Percentiles rank a stretch among this genome's conserved stretches.
These are phyloP conservation scores for Anastatus disparis DNA, from an alignment of 1,140 invertebrate genomes.

Conservation along the genomic window DNA sequence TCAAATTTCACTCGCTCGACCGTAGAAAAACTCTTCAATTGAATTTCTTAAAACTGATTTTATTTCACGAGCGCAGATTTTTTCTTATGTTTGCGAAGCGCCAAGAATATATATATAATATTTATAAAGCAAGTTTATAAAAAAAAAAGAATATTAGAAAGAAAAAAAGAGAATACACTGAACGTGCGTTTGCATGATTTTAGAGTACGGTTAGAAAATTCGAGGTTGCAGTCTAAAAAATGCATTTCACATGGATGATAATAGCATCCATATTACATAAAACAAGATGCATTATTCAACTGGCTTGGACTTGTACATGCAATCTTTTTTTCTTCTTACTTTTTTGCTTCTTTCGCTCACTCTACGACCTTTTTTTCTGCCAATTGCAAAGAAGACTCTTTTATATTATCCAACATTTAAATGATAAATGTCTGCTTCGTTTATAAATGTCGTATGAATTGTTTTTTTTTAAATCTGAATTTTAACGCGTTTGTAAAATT, in stretches of 20 bases:
- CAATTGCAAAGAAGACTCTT: slow-evolving; percentile 3
- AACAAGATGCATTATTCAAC: slow-evolving; percentile 49
- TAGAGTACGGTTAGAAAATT: slow-evolving; percentile 1
- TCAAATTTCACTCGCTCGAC: background rate
- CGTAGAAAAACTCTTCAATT: background rate
- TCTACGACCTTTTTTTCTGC: slow-evolving; percentile 11
- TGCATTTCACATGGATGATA: slow-evolving; percentile 48
- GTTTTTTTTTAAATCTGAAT: too few relatives aligned
- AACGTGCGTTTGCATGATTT: background rate
- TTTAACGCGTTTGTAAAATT: too few relatives aligned
- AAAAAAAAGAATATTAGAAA: too few relatives aligned
- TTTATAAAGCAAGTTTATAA: too few relatives aligned
- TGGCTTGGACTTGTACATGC: background rate
- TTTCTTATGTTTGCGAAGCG: background rate
- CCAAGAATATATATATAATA: slow-evolving; percentile 9
- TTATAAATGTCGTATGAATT: too few relatives aligned
- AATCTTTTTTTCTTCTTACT: too few relatives aligned
- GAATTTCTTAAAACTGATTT: slow-evolving; percentile 18
- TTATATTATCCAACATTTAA: slow-evolving; percentile 4
- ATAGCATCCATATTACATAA: slow-evolving; percentile 50
- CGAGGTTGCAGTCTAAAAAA: slow-evolving; percentile 40
- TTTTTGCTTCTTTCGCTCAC: slow-evolving; percentile 13
- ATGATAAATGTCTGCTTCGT: background rate
- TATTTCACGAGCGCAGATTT: slow-evolving; percentile 4
- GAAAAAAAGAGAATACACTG: background rate